Conservation (phyloP, 1,140 invertebrate species). For the Cotesia glomerata region DNA sequence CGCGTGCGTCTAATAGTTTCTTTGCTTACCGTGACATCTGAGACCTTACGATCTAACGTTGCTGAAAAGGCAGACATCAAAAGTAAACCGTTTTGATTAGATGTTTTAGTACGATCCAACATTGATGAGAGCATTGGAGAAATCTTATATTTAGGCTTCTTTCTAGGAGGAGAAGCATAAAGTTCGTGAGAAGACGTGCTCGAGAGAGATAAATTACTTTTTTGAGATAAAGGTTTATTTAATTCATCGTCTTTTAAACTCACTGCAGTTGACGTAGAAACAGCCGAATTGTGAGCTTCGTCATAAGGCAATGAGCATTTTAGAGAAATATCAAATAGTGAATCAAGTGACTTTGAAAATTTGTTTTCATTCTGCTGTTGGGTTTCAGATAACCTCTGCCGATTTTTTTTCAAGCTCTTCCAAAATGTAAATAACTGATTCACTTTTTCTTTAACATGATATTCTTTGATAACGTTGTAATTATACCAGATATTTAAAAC, state of each 20-base stretch:
- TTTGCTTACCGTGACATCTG: slow-evolving; percentile 17
- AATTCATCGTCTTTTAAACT: not conserved
- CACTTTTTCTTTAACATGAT: slow-evolving; percentile 18
- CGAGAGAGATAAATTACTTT: slow-evolving; percentile 14
- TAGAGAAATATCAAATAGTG: too few relatives aligned
- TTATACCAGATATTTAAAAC: slow-evolving; percentile 3
- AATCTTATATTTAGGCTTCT: slow-evolving; percentile 13
- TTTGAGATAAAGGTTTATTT: slow-evolving; percentile 13
- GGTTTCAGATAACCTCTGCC: slow-evolving; percentile 10
- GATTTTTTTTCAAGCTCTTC: slow-evolving; percentile 23
- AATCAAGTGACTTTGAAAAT: too few relatives aligned
- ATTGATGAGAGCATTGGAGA: slow-evolving; percentile 8
- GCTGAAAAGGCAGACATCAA: slow-evolving; percentile 13
- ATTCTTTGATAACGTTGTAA: slow-evolving; percentile 4
- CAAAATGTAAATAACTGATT: slow-evolving; percentile 18
- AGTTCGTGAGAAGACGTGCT: slow-evolving; percentile 17
- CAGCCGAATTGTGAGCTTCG: not conserved
- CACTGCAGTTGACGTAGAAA: not conserved
- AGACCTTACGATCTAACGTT: slow-evolving; percentile 6
- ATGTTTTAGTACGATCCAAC: slow-evolving; percentile 29
- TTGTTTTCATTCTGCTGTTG: slow-evolving; percentile 13
- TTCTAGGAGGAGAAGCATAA: slow-evolving; percentile 21
- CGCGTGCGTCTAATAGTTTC: slow-evolving; percentile 14
- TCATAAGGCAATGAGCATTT: too few relatives aligned
- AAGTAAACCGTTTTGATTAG: slow-evolving; percentile 12